Percentiles rank a stretch among this genome's conserved stretches.
Conservation (phyloP, 2,888 invertebrate genomes). For the Diplazon laetatorius region DNA sequence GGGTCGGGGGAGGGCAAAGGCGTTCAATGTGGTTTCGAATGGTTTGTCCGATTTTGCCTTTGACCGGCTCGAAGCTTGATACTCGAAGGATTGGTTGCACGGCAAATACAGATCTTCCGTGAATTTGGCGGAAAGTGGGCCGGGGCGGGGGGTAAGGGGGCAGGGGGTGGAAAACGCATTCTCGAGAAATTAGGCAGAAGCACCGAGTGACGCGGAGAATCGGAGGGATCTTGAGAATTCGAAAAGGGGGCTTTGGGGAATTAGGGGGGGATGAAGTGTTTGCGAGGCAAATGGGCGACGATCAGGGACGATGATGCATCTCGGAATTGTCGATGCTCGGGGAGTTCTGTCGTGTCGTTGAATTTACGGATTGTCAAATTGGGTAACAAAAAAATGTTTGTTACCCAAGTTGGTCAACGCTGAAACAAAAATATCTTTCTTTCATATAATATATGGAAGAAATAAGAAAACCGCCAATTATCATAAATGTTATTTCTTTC, state of each 20-base stretch:
- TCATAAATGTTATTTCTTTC: too few species aligned
- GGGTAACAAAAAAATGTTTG: too few species aligned
- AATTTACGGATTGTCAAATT: too few species aligned
- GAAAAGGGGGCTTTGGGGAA: neutral
- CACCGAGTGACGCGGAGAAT: slow-evolving; percentile 10
- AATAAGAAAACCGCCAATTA: too few species aligned
- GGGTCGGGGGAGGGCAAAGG: neutral
- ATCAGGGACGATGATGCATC: neutral
- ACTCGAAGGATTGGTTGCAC: neutral
- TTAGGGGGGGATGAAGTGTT: neutral
- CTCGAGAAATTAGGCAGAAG: slow-evolving; percentile 50
- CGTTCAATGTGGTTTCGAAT: neutral
- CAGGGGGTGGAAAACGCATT: slow-evolving; percentile 19
- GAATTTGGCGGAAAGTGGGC: neutral
- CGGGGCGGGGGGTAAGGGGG: neutral
- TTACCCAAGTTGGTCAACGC: too few species aligned
- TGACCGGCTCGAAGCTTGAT: neutral
- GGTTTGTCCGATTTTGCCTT: slow-evolving; percentile 6
- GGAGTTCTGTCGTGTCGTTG: neutral
- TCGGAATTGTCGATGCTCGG: neutral
- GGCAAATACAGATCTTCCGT: neutral
- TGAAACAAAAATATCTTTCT: too few species aligned
- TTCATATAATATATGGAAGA: too few species aligned
- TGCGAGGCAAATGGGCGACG: slow-evolving; percentile 2
- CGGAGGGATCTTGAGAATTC: slow-evolving; percentile 16